Conservation (phyloP, 1,140 invertebrate species). For the Paramacrobiotus metropolitanus region DNA sequence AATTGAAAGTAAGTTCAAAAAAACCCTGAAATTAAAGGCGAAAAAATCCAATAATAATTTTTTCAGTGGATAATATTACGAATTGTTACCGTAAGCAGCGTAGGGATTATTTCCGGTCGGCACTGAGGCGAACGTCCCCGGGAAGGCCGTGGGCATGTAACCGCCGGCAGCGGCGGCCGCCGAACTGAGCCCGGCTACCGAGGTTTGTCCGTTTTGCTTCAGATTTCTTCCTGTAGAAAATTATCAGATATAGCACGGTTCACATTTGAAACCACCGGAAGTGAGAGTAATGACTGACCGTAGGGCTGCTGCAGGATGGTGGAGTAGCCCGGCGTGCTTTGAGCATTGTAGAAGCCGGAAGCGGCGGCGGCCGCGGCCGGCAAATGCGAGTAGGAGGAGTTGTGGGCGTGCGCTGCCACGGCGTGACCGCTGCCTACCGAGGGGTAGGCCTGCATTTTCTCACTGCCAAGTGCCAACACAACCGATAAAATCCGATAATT, state of each 20-base stretch:
- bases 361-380: neutral
- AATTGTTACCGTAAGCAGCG: neutral
- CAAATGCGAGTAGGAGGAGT: neutral
- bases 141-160: too few relatives aligned
- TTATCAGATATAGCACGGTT: neutral
- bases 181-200: too few relatives aligned
- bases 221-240: neutral
- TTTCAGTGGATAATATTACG: neutral
- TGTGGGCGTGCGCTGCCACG: neutral
- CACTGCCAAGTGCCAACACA: too few relatives aligned
- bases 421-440: neutral
- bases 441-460: constrained; percentile 4
- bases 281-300: neutral
- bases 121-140: too few relatives aligned
- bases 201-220: neutral
- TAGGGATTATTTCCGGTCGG: neutral
- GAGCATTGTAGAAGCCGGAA: neutral
- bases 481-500: too few relatives aligned
- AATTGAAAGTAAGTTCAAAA: neutral
- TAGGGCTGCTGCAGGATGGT: neutral
- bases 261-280: neutral
- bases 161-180: too few relatives aligned
- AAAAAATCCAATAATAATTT: neutral
- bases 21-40: neutral
- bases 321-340: neutral